phyloP scores from a whole-genome alignment of 2,888 invertebrate species.

The Plebejus anna region DNA sequence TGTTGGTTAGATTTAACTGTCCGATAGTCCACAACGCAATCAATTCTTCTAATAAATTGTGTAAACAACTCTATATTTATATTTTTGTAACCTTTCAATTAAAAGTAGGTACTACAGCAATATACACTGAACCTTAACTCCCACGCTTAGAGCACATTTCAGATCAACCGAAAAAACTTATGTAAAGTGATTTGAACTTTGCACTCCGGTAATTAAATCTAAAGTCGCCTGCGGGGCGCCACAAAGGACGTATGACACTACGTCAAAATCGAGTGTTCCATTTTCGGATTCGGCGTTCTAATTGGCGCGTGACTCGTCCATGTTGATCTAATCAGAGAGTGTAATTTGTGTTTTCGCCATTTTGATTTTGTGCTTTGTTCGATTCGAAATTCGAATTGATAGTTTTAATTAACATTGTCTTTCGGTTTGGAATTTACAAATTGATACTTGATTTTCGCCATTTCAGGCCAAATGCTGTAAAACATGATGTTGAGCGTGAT shows the following conservation, averaged over 20 bases:
- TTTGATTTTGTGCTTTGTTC: slow-evolving; percentile 35
- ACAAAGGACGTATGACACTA: slow-evolving; percentile 61
- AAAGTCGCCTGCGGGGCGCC: slow-evolving; percentile 28
- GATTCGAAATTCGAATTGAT: slow-evolving; percentile 32
- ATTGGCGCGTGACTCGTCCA: slow-evolving; percentile 74
- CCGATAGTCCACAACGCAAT: background rate
- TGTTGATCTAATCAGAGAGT: slow-evolving; percentile 66
- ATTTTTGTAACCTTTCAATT: slow-evolving; percentile 10
- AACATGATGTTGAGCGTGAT: too few species aligned
- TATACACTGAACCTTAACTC: background rate
- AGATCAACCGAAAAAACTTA: slow-evolving; percentile 38
- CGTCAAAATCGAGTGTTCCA: slow-evolving; percentile 77
- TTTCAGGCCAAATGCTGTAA: too few species aligned
- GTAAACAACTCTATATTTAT: slow-evolving; percentile 14
- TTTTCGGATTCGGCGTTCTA: slow-evolving; percentile 77
- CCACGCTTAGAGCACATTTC: slow-evolving; percentile 37
- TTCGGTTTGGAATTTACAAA: background rate
- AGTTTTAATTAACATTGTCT: slow-evolving; percentile 32
- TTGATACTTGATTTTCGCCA: background rate
- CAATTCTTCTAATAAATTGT: background rate
- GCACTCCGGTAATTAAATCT: slow-evolving; percentile 28
- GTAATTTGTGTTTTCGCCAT: slow-evolving; percentile 57
- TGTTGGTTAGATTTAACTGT: background rate
- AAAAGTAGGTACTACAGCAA: background rate
- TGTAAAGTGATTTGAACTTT: slow-evolving; percentile 36